phyloP scores from a whole-genome alignment of 1,140 invertebrate species.

The Rhopalosiphum padi region DNA sequence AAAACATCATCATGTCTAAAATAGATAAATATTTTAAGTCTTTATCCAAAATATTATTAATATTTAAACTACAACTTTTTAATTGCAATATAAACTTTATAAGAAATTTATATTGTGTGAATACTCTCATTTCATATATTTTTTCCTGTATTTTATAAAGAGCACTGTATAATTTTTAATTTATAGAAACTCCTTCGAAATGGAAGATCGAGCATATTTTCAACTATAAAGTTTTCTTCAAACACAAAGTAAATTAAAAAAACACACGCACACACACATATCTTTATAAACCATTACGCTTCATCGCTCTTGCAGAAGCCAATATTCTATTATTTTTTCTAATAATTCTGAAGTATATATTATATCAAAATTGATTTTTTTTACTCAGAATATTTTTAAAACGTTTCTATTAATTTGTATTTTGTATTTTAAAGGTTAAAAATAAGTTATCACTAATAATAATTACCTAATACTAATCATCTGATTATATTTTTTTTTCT shows the following conservation, averaged over 20 bases:
- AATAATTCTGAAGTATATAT: neutral
- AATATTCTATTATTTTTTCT: neutral
- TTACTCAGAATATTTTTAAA: neutral
- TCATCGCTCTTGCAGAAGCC: neutral
- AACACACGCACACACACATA: no score
- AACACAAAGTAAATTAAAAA: no score
- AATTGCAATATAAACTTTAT: no score
- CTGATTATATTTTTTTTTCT: no score
- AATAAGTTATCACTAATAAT: neutral
- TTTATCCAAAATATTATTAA: no score
- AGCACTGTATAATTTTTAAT: neutral
- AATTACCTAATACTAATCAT: no score
- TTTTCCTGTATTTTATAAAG: neutral
- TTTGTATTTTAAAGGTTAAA: neutral
- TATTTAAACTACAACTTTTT: no score
- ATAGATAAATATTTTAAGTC: no score
- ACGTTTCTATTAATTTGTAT: neutral
- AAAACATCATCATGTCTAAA: no score
- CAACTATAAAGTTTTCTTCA: no score
- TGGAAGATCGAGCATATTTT: neutral
- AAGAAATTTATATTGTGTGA: no score
- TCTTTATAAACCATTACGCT: neutral
- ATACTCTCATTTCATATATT: no score
- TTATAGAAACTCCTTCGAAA: neutral
- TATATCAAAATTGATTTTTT: neutral